phyloP scores from a whole-genome alignment of 30 jellyfish, hydroid and myxozoan genomes.

The Rhopilema esculentum region DNA sequence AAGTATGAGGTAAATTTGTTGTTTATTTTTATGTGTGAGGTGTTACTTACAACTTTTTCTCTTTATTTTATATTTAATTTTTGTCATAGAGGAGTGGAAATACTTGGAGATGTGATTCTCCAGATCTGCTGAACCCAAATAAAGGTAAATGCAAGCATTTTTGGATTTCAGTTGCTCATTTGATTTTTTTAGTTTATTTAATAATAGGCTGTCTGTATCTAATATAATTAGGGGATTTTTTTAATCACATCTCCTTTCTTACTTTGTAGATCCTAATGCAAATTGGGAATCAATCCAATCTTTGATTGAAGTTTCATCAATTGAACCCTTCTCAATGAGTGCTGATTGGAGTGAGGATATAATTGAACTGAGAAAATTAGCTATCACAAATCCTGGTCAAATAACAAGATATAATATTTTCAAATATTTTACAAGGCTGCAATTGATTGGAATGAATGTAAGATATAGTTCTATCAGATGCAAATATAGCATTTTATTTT shows the following conservation, averaged over 20 bases:
- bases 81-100: constrained; percentile 64
- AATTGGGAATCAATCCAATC: constrained; percentile 42
- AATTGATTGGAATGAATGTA: constrained; percentile 57
- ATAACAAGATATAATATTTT: constrained; percentile 23
- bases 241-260: no score
- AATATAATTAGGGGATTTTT: no score
- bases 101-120: constrained; percentile 69
- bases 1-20: no score
- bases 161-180: not conserved
- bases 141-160: constrained; percentile 26
- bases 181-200: no score
- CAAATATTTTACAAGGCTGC: constrained; percentile 32
- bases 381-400: constrained; percentile 39
- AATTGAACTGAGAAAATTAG: constrained; percentile 23
- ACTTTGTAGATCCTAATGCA: constrained; percentile 49
- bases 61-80: not conserved
- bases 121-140: constrained; percentile 51
- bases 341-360: constrained; percentile 65
- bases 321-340: constrained; percentile 33
- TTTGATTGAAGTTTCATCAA: constrained; percentile 38
- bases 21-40: no score
- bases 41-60: not conserved
- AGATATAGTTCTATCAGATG: not conserved
- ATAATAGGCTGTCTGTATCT: no score
- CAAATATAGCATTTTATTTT: no score